Base-by-base conservation (phyloP, 2,113 vertebrate species). In the Triplophysa rosa region DNA sequence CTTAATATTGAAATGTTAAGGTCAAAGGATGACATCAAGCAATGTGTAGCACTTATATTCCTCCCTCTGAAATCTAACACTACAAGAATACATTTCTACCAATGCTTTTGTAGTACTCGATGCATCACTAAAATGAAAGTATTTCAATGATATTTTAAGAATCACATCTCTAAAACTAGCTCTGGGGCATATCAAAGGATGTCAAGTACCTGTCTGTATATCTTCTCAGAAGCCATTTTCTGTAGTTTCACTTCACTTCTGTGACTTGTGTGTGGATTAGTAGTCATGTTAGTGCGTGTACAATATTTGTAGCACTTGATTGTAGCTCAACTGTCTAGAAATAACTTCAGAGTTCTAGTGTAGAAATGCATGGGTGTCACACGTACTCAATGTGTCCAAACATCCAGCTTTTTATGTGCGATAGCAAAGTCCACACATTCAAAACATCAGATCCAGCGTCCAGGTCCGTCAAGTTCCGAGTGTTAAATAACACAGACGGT, bases 231-330 rank as follows among this genome's bases (percentile, higher is more conserved):
- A 78, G 69, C 79, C 76, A 84, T 78, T 70, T 2, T 24, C 37
- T 21, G 62, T 78, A 64, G 45, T 80, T 67, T n/a, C 68, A 47
- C 56, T 33, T 40, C n/a, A 58, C 67, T 71, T 71, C 17, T 66
- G 9, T 12, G 33, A 42, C 42, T 23, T 23, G 19, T 24, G 68
- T 86, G 87, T 11, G 84, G 61, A 66, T 61, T 64, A 3, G 21
- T 74, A 49, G 58, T 40, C 42, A 14, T 54, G 14, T 17, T 42
- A 86, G 77, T 8, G 21, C 45, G 2, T 67, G 70, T 81, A 87
- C 87, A 87, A 84, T 86, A 54, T 24, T 69, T n/a, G 49, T 79
- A 63, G 85, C 40, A 67, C 71, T 54, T 75, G 52, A 77, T 61
- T 84, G 24, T 64, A 63, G 63, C 62, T 54, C 33, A 64, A 79